These are phyloP conservation scores for Enteromius paludinosus DNA, from an alignment of 2,797 vertebrate genomes.

Conservation along the genomic window DNA sequence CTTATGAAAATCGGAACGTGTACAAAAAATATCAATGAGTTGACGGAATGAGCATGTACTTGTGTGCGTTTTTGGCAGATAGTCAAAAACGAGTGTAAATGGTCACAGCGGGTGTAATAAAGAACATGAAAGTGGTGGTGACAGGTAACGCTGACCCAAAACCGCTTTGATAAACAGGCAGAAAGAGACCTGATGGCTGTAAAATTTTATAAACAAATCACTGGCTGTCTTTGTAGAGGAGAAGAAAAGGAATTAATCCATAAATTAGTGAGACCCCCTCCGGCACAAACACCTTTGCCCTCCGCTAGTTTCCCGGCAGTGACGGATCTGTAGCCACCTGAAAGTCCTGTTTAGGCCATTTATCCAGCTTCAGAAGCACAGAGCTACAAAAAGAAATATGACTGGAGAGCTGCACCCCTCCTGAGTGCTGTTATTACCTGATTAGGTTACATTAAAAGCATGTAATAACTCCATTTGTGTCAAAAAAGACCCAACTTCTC, in stretches of 20 bases:
- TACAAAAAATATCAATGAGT: background rate
- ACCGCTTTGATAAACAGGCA: slow-evolving; percentile 7
- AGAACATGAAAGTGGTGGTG: slow-evolving; percentile 19
- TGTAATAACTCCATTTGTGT: slow-evolving; percentile 63
- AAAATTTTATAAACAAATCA: slow-evolving; percentile 72
- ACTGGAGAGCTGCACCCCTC: slow-evolving; percentile 49
- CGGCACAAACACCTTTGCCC: slow-evolving; percentile 66
- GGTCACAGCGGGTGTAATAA: background rate
- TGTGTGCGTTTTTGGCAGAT: slow-evolving; percentile 9
- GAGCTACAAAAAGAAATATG: slow-evolving; percentile 26
- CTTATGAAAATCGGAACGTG: background rate
- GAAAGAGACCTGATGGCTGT: background rate
- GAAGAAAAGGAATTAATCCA: slow-evolving; percentile 80
- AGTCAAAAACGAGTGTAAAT: slow-evolving; percentile 15
- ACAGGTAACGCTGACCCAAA: slow-evolving; percentile 21
- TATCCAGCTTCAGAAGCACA: slow-evolving; percentile 23
- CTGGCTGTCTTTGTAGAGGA: slow-evolving; percentile 77
- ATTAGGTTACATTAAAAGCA: slow-evolving; percentile 65
- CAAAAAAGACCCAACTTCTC: slow-evolving; percentile 18
- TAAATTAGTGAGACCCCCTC: slow-evolving; percentile 74
- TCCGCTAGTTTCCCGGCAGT: slow-evolving; percentile 59
- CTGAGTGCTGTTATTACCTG: slow-evolving; percentile 60
- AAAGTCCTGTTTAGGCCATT: slow-evolving; percentile 41
- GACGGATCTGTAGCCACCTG: slow-evolving; percentile 63
- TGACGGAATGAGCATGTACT: background rate